Percentiles rank a stretch among this genome's conserved stretches.
Evolutionary conservation across 2,113 vertebrate species (phyloP).

Genomic region (Sitta europaea): DNA sequence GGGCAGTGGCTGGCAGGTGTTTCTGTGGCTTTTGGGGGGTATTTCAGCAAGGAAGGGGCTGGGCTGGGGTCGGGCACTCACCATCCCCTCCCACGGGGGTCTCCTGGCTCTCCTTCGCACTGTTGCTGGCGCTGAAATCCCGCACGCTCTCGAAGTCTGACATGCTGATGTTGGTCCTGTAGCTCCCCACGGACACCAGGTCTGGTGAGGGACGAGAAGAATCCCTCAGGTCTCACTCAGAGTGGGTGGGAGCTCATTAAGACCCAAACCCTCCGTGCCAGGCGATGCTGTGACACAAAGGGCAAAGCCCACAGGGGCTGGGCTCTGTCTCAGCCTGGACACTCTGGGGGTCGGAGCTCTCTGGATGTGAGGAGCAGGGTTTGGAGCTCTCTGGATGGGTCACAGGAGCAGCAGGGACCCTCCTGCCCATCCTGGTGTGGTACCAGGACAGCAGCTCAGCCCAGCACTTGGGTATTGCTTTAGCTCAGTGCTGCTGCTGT

Average conservation of each 20-base stretch:
- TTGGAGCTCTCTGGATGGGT: not conserved
- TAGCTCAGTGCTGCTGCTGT: fast-evolving
- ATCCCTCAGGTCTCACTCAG: fast-evolving
- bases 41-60: not conserved
- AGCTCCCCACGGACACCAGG: slow-evolving; percentile 75
- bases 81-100: slow-evolving; percentile 34
- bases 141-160: slow-evolving; percentile 65
- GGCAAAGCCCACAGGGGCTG: fast-evolving
- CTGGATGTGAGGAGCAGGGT: not conserved
- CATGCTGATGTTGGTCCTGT: slow-evolving; percentile 78
- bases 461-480: fast-evolving
- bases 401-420: fast-evolving
- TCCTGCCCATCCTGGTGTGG: fast-evolving
- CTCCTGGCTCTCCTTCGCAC: slow-evolving; percentile 37
- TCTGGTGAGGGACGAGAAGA: slow-evolving; percentile 33
- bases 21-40: not conserved
- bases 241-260: fast-evolving
- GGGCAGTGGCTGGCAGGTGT: fast-evolving
- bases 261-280: fast-evolving
- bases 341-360: fast-evolving
- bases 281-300: fast-evolving
- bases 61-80: not conserved
- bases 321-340: not conserved
- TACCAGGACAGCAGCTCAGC: not conserved
- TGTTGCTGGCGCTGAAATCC: slow-evolving; percentile 47